These are phyloP conservation scores for Salminus brasiliensis DNA, from an alignment of 2,113 vertebrate genomes.

Conservation along the genomic window DNA sequence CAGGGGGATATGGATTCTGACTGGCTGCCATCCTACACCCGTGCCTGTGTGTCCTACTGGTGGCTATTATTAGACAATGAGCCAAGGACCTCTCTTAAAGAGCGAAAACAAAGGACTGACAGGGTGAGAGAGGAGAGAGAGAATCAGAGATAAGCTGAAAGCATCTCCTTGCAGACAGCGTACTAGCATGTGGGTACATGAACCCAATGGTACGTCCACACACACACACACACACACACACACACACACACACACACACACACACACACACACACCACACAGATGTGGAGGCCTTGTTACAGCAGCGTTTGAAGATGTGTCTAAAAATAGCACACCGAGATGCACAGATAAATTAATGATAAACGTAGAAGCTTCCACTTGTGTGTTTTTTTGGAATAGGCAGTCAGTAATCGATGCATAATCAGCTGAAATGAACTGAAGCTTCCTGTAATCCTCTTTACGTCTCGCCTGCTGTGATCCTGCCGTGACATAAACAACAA, in stretches of 20 bases:
- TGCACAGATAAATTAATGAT: slow-evolving; percentile 72
- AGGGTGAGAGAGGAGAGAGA: not conserved
- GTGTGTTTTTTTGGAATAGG: slow-evolving; percentile 6
- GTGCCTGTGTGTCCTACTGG: slow-evolving; percentile 11
- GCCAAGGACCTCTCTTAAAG: not conserved
- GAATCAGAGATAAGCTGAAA: not conserved
- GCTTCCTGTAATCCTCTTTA: slow-evolving; percentile 8
- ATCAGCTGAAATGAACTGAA: not conserved
- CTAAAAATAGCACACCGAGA: slow-evolving; percentile 72
- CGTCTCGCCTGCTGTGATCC: not conserved
- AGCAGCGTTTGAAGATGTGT: slow-evolving; percentile 57
- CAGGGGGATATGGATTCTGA: not conserved
- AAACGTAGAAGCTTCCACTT: slow-evolving; percentile 48
- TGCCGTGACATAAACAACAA: not conserved
- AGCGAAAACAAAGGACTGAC: not conserved
- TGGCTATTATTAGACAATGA: slow-evolving; percentile 1
- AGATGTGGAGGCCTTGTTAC: slow-evolving; percentile 48
- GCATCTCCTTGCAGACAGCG: not conserved
- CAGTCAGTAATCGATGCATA: not conserved
- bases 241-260: slow-evolving; percentile 19
- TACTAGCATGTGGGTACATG: not conserved
- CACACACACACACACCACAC: slow-evolving; percentile 20
- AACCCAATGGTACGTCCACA: too few species aligned
- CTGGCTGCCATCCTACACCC: not conserved
- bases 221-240: slow-evolving; percentile 6